phyloP scores from a whole-genome alignment of 2,888 invertebrate species.

The Campoletis raptor region DNA sequence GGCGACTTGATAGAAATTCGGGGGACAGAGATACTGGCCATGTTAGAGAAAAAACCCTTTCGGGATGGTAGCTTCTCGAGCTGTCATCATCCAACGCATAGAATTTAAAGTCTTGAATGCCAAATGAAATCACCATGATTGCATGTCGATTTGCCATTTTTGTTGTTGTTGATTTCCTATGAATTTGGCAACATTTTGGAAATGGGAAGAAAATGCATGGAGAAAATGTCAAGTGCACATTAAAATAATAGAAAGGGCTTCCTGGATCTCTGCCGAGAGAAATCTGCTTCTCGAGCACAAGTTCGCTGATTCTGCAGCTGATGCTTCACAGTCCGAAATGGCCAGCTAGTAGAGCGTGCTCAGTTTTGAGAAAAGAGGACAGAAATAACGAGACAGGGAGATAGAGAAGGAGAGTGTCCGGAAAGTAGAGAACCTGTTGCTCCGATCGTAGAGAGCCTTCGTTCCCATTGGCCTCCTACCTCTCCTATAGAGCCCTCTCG shows the following conservation, averaged over 20 bases:
- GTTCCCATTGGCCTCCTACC: slow-evolving; percentile 12
- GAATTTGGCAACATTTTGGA: slow-evolving; percentile 7
- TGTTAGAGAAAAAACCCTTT: too few species aligned
- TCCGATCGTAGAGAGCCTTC: slow-evolving; percentile 28
- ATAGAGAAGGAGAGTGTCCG: slow-evolving; percentile 5
- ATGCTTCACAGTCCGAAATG: slow-evolving; percentile 43
- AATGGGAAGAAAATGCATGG: not conserved
- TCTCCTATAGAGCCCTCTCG: slow-evolving; percentile 34
- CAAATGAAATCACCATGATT: too few species aligned
- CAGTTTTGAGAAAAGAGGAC: not conserved
- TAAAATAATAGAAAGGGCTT: slow-evolving; percentile 38
- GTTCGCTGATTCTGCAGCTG: slow-evolving; percentile 38
- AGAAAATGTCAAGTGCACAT: slow-evolving; percentile 7
- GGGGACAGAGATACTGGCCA: too few species aligned
- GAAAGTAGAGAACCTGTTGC: slow-evolving; percentile 64
- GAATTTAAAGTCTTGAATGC: too few species aligned
- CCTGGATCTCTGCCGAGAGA: slow-evolving; percentile 43
- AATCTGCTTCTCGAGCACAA: slow-evolving; percentile 27
- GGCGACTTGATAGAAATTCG: too few species aligned
- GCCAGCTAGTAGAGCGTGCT: slow-evolving; percentile 38
- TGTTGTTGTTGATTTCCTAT: not conserved
- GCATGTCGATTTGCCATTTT: too few species aligned
- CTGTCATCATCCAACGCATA: too few species aligned
- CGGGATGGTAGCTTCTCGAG: too few species aligned
- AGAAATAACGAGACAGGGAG: slow-evolving; percentile 19